phyloP scores from a whole-genome alignment of 2,113 vertebrate genomes.

The Halichoeres trimaculatus region DNA sequence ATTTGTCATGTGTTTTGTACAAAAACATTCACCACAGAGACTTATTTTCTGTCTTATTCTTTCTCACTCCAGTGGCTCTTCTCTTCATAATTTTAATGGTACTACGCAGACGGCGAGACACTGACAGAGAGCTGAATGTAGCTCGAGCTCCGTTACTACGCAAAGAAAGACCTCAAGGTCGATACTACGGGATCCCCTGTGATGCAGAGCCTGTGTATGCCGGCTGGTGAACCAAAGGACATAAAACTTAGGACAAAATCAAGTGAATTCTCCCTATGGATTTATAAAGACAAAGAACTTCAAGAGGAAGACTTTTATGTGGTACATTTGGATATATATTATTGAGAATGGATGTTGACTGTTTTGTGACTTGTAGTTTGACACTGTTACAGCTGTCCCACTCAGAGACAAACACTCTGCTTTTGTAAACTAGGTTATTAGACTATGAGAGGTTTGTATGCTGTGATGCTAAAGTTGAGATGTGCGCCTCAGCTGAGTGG shows the following conservation, averaged over 20 bases:
- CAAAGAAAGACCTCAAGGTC: slow-evolving; percentile 68
- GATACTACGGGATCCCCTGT: slow-evolving; percentile 81
- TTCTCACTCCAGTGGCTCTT: slow-evolving; percentile 78
- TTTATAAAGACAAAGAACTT: slow-evolving; percentile 21
- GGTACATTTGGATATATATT: slow-evolving; percentile 49
- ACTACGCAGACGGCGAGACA: slow-evolving; percentile 74
- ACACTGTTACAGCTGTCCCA: slow-evolving; percentile 39
- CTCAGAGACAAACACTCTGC: slow-evolving; percentile 28
- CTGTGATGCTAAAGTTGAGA: slow-evolving; percentile 21
- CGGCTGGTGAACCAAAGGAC: slow-evolving; percentile 84
- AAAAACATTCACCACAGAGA: not conserved
- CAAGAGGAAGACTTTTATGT: slow-evolving; percentile 14
- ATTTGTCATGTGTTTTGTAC: slow-evolving; percentile 1
- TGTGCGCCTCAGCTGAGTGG: slow-evolving; percentile 21
- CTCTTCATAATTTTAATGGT: slow-evolving; percentile 81
- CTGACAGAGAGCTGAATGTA: slow-evolving; percentile 71
- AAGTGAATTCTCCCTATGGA: not conserved
- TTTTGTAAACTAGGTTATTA: slow-evolving; percentile 47
- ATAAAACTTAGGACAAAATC: slow-evolving; percentile 4
- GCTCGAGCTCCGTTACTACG: slow-evolving; percentile 81
- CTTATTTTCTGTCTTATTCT: not conserved
- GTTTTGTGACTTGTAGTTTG: slow-evolving; percentile 21
- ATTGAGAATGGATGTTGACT: slow-evolving; percentile 19
- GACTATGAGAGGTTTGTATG: slow-evolving; percentile 49
- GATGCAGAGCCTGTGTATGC: slow-evolving; percentile 89